These are phyloP conservation scores for Drosophila kuntzei DNA, from an alignment of 2,888 invertebrate genomes.

Conservation along the genomic window DNA sequence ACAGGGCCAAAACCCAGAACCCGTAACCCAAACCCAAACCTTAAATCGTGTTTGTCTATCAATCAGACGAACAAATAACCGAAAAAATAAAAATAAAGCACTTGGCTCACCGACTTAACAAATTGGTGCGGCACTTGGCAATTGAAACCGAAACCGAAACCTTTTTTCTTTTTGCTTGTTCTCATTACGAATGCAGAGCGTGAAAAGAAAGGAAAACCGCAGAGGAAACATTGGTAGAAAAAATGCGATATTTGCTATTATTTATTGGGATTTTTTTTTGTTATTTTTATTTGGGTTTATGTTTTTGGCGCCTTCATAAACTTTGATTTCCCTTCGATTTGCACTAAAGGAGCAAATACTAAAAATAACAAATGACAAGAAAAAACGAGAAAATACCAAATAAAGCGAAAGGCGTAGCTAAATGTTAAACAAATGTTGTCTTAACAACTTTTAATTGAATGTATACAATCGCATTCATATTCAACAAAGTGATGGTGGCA, in stretches of 20 bases:
- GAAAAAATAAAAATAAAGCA: conserved; percentile 37
- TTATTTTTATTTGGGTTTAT: conserved; percentile 26
- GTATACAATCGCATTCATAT: conserved; percentile 39
- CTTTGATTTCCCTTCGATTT: conserved; percentile 54
- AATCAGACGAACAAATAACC: conserved; percentile 68
- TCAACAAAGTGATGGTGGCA: neutral
- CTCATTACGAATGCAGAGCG: conserved; percentile 74
- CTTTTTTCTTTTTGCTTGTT: conserved; percentile 22
- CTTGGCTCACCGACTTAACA: conserved; percentile 50
- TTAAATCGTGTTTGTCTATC: conserved; percentile 68
- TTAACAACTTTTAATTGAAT: conserved; percentile 75
- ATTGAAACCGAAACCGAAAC: conserved; percentile 71
- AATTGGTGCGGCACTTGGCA: conserved; percentile 50
- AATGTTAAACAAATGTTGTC: conserved; percentile 70
- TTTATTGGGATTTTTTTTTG: conserved; percentile 28
- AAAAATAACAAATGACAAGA: conserved; percentile 22
- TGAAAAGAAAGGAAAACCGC: conserved; percentile 24
- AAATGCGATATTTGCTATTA: conserved; percentile 30
- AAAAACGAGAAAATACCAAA: neutral
- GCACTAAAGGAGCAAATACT: conserved; percentile 5
- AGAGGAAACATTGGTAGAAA: conserved; percentile 23
- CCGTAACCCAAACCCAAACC: conserved; percentile 11
- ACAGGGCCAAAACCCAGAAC: conserved; percentile 18
- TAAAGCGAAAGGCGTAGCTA: conserved; percentile 33
- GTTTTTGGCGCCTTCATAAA: conserved; percentile 59